Base-by-base conservation (phyloP, 2,888 invertebrate species). In the Dione juno region DNA sequence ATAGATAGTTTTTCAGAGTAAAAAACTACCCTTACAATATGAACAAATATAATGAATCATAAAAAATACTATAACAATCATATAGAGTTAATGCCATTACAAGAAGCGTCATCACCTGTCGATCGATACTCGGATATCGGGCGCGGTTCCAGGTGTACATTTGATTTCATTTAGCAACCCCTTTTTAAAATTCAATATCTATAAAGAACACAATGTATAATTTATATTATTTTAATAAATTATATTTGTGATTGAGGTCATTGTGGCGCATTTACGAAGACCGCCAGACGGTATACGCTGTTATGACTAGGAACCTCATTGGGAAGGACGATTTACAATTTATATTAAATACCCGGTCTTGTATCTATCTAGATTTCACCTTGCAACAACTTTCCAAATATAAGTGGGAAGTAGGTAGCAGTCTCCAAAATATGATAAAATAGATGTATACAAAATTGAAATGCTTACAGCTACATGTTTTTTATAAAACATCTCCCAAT, bases 71-170 rank as follows among this genome's bases (percentile, higher is more conserved):
- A 21, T 14, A 59, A 59, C 59, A 14, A 61, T 61, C n/a, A 43
- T n/a, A n/a, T n/a, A n/a, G n/a, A 28, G 45, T 35, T 28, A 45
- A 16, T 35, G 9, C 45, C 28, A 28, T 45, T 10, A 45, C 35
- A 45, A 14, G n/a, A 43, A 11, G 16, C 21, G n/a, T n/a, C n/a
- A 43, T 50, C 82, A 83, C 79, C 83, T 82, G 83, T 75, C 80
- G 66, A 81, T 82, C 81, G 72, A 81, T 81, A 78, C 37, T 16
- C 10, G 9, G n/a, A 43, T 67, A 13, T 0, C 21, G 73, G 76
- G 78, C 69, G 75, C 71, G 71, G 66, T 65, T 52, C 81, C 83
- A 82, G 84, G 80, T 84, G 84, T 73, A 73, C 59, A 74, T 74
- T 77, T 77, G 75, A 77, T 75, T 75, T 66, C 73, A 64, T 68